These are phyloP conservation scores for Lepidurus arcticus DNA, from an alignment of 1,140 invertebrate genomes.

Conservation along the genomic window DNA sequence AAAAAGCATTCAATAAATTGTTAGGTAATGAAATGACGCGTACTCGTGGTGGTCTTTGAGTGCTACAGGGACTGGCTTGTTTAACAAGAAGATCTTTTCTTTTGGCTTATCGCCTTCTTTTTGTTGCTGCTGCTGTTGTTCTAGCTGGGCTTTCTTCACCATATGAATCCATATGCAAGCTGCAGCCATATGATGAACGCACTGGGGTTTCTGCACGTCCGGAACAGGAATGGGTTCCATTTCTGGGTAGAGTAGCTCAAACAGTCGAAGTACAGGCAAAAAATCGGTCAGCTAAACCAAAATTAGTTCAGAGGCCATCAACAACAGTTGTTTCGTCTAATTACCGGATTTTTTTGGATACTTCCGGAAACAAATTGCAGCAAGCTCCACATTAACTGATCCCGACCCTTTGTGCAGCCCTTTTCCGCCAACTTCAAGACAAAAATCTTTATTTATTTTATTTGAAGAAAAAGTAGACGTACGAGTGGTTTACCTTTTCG, in stretches of 20 bases:
- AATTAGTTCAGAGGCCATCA: not conserved
- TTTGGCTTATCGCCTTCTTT: slow-evolving; percentile 58
- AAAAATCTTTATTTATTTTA: slow-evolving; percentile 33
- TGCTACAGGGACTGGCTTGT: slow-evolving; percentile 23
- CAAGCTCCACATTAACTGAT: slow-evolving; percentile 96
- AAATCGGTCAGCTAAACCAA: slow-evolving; percentile 67
- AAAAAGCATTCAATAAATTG: not conserved
- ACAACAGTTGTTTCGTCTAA: slow-evolving; percentile 33
- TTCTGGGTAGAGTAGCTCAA: slow-evolving; percentile 88
- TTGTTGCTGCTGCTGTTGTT: slow-evolving; percentile 56
- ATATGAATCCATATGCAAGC: slow-evolving; percentile 96
- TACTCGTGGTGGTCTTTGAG: not conserved
- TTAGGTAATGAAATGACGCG: not conserved
- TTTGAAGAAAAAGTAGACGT: slow-evolving; percentile 19
- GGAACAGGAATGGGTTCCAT: slow-evolving; percentile 82
- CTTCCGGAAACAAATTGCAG: slow-evolving; percentile 94
- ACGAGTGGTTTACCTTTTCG: slow-evolving; percentile 59
- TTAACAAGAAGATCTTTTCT: slow-evolving; percentile 24
- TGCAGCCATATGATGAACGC: slow-evolving; percentile 85
- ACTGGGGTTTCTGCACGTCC: slow-evolving; percentile 73
- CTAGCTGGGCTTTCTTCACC: slow-evolving; percentile 69
- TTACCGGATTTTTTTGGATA: slow-evolving; percentile 86
- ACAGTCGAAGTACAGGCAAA: slow-evolving; percentile 81
- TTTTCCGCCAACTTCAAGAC: slow-evolving; percentile 59
- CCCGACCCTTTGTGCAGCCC: slow-evolving; percentile 79